Evolutionary conservation across 2,888 invertebrate genomes (phyloP).

Genomic region (Mimas tiliae): DNA sequence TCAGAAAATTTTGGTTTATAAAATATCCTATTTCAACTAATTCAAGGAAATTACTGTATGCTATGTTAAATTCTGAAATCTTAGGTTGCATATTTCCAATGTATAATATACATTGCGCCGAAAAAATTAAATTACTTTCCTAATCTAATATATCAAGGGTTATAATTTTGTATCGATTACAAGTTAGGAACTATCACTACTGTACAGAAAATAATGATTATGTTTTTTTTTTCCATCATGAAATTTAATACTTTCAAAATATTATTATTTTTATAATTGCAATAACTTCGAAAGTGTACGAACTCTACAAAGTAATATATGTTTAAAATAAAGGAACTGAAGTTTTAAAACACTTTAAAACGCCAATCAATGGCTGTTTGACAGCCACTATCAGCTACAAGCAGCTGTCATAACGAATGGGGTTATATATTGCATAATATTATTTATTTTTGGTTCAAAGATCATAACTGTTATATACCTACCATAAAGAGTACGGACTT

Average conservation of each 20-base stretch:
- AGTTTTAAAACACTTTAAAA: constrained; percentile 39
- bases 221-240: constrained; percentile 33
- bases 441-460: constrained; percentile 31
- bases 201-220: constrained; percentile 67
- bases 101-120: constrained; percentile 22
- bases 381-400: constrained; percentile 57
- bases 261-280: constrained; percentile 52
- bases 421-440: constrained; percentile 52
- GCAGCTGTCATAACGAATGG: constrained; percentile 60
- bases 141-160: constrained; percentile 73
- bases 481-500: neutral
- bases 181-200: constrained; percentile 81
- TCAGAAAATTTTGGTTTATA: too few species aligned
- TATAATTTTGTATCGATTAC: constrained; percentile 81
- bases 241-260: constrained; percentile 56
- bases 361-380: constrained; percentile 62
- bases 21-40: too few species aligned
- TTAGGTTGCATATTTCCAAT: constrained; percentile 15
- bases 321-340: constrained; percentile 50
- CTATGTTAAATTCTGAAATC: neutral
- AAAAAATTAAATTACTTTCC: constrained; percentile 67
- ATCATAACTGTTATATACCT: neutral
- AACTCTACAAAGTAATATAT: constrained; percentile 33
- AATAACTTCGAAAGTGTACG: constrained; percentile 36
- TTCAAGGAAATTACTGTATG: neutral